Evolutionary conservation across 2,888 invertebrate genomes (phyloP).

Genomic region (Netelia fuscicornis): DNA sequence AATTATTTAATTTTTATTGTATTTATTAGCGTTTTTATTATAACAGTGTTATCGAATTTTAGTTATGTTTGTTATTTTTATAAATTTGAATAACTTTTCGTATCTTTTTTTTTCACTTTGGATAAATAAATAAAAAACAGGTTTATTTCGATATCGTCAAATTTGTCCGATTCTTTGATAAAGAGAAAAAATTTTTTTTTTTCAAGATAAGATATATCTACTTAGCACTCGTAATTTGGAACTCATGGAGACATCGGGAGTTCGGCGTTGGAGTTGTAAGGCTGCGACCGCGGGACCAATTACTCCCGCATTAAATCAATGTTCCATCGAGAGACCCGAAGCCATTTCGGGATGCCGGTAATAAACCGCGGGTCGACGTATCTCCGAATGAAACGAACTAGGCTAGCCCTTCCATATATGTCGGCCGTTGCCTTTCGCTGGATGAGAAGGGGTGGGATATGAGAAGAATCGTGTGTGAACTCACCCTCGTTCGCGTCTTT

Average conservation of each 20-base stretch:
- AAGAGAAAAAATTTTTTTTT: too few relatives aligned
- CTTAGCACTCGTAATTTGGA: constrained; percentile 49
- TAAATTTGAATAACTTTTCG: too few relatives aligned
- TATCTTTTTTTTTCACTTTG: too few relatives aligned
- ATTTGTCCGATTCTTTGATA: too few relatives aligned
- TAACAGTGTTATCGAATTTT: too few relatives aligned
- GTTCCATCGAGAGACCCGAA: constrained; percentile 77
- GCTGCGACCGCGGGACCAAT: constrained; percentile 79
- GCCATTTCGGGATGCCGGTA: constrained; percentile 79
- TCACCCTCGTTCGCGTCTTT: constrained; percentile 59
- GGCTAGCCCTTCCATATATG: constrained; percentile 32
- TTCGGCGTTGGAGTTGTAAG: constrained; percentile 34
- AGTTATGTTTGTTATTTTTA: too few relatives aligned
- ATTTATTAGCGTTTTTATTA: too few relatives aligned
- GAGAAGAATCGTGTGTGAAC: constrained; percentile 46
- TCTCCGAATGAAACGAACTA: constrained; percentile 76
- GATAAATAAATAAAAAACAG: too few relatives aligned
- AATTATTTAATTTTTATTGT: too few relatives aligned
- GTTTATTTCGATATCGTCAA: too few relatives aligned
- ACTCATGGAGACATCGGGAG: constrained; percentile 82
- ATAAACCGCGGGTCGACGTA: constrained; percentile 82
- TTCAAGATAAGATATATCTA: too few relatives aligned
- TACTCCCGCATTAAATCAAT: constrained; percentile 85
- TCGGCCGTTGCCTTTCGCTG: constrained; percentile 3
- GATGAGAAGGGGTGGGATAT: constrained; percentile 7